Evolutionary conservation across 2,797 vertebrate species (phyloP), one percentile per base, ranked within the genome.

Genomic region (Leptodactylus fallax): DNA sequence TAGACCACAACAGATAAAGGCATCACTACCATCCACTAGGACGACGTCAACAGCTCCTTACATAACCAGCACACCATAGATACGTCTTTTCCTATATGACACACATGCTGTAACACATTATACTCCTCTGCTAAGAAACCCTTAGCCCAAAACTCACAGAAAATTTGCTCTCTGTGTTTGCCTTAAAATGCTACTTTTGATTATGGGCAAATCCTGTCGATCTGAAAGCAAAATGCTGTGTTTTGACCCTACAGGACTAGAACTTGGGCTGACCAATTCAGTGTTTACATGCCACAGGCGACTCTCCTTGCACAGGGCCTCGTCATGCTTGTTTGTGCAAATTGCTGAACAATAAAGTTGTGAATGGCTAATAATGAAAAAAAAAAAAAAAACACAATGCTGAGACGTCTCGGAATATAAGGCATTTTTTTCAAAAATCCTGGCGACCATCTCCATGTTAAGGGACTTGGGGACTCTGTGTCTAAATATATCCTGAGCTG

Each of bases 301-400:
- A 61, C 47, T 81, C 21, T 72, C 8, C 7, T 45, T 17, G 60
- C 78, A 78, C 84, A 82, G 86, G 88, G 88, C 88, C 88, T 82
- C 61, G 23, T 56, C 53, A 0, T 78, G 88, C 55, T 82, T n/a
- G 84, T 78, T 63, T 78, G 49, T 58, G 11, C 53, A 13, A 19
- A 58, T 58, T 16, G 56, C 53, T 78, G 88, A 63, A 86, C 85
- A 89, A 89, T 89, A 89, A 89, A 89, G 80, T 86, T 86, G 60
- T 72, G 63, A 58, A 61, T 53, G 2, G 60, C 53, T 83, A 56
- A 63, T 58, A 49, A 51, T 56, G 21, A 86, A 78, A 81, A 89
- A 86, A 83, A 78, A 78, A 80, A 60, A 58, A 83, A 83, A 72
- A 47, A 58, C 27, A 60, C n/a, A 58, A 74, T 60, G 53, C 25